Conservation (phyloP, 2,888 invertebrate species). For the Chymomyza caudatula region DNA sequence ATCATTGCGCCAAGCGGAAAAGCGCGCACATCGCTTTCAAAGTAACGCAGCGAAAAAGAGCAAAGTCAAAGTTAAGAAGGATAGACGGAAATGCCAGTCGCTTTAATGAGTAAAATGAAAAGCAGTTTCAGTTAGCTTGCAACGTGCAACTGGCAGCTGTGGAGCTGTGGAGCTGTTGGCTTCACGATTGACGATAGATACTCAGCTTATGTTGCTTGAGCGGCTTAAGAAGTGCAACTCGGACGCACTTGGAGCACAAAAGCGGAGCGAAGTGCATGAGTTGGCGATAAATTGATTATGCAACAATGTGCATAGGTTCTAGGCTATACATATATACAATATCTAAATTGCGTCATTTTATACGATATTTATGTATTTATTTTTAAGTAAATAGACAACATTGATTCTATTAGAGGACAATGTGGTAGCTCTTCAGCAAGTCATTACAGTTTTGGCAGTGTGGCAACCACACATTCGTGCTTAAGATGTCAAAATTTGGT, state of each 20-base stretch:
- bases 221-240: background rate
- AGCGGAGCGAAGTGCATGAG: background rate
- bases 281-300: background rate
- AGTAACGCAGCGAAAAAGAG: slow-evolving; percentile 4
- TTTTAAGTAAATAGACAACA: no score
- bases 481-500: no score
- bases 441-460: no score
- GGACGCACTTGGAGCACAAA: no score
- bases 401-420: no score
- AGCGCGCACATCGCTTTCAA: slow-evolving; percentile 10
- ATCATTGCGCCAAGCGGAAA: background rate
- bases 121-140: background rate
- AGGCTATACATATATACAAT: no score
- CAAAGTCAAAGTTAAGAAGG: background rate
- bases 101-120: background rate
- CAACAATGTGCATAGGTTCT: background rate
- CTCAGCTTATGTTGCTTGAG: background rate
- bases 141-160: background rate
- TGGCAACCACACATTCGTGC: no score
- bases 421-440: no score
- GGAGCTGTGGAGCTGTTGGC: background rate
- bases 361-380: no score
- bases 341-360: no score
- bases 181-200: background rate
- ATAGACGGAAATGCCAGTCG: background rate